Conservation (phyloP, 2,888 invertebrate genomes). For the Drosophila siamana region DNA sequence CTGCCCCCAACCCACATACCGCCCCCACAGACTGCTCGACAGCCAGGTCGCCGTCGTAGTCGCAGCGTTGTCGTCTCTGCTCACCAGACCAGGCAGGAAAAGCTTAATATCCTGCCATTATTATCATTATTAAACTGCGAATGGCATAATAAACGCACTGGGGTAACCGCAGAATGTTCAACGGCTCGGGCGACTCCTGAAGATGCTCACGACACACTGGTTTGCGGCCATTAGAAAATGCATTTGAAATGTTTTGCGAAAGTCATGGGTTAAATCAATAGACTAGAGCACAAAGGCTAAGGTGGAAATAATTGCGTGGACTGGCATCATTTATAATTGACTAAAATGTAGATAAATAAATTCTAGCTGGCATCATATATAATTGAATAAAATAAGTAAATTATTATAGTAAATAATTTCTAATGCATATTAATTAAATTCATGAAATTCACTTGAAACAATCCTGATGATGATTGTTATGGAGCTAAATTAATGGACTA, state of each 20-base stretch:
- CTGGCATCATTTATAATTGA: too few relatives aligned
- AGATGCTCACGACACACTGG: constrained; percentile 49
- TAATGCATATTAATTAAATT: too few relatives aligned
- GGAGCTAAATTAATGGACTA: too few relatives aligned
- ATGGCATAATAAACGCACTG: constrained; percentile 78
- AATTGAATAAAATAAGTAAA: too few relatives aligned
- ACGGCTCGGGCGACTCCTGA: constrained; percentile 33
- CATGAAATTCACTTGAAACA: too few relatives aligned
- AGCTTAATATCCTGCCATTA: constrained; percentile 81
- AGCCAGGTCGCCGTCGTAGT: neutral
- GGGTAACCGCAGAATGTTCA: constrained; percentile 69
- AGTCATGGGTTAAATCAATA: too few relatives aligned
- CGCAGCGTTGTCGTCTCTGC: constrained; percentile 25
- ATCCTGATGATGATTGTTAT: too few relatives aligned
- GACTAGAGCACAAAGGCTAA: too few relatives aligned
- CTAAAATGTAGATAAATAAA: too few relatives aligned
- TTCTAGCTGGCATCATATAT: too few relatives aligned
- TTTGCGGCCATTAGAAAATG: neutral
- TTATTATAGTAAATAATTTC: too few relatives aligned
- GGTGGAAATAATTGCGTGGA: too few relatives aligned
- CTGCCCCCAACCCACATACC: neutral
- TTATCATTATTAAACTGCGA: constrained; percentile 82
- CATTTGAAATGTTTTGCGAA: neutral
- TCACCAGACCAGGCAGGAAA: constrained; percentile 64
- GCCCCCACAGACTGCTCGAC: neutral